phyloP scores from a whole-genome alignment of 2,888 invertebrate genomes.

The Glyphotaelius pellucidus region DNA sequence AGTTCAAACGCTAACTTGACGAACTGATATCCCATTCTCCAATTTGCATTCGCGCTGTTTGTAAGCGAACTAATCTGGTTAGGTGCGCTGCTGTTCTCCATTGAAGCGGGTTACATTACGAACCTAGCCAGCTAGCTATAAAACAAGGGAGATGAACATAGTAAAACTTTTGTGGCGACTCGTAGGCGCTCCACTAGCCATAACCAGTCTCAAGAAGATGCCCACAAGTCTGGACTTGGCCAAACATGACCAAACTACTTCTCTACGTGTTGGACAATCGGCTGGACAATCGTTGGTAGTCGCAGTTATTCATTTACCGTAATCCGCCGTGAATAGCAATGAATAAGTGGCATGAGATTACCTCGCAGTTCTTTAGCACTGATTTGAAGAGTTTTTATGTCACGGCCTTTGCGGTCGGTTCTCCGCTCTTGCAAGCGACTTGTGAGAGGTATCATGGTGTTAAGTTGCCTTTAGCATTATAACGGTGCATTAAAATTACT shows the following conservation, averaged over 20 bases:
- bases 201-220: not conserved
- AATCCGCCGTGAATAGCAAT: not conserved
- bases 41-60: conserved; percentile 31
- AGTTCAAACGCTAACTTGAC: conserved; percentile 42
- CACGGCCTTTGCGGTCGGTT: conserved; percentile 62
- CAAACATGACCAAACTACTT: not conserved
- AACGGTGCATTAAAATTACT: conserved; percentile 13
- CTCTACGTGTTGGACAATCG: not conserved
- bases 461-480: conserved; percentile 38
- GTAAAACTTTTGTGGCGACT: not conserved
- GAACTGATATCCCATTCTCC: conserved; percentile 28
- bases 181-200: not conserved
- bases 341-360: not conserved
- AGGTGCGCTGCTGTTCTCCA: not conserved
- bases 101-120: not conserved
- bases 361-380: conserved; percentile 21
- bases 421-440: conserved; percentile 58
- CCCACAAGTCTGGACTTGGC: not conserved
- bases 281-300: not conserved
- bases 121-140: not conserved
- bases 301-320: conserved; percentile 5
- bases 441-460: conserved; percentile 33
- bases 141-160: not conserved
- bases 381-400: conserved; percentile 61
- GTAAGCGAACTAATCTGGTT: not conserved